Evolutionary conservation across 2,113 vertebrate genomes (phyloP).

Genomic region (Pangasianodon hypophthalmus): DNA sequence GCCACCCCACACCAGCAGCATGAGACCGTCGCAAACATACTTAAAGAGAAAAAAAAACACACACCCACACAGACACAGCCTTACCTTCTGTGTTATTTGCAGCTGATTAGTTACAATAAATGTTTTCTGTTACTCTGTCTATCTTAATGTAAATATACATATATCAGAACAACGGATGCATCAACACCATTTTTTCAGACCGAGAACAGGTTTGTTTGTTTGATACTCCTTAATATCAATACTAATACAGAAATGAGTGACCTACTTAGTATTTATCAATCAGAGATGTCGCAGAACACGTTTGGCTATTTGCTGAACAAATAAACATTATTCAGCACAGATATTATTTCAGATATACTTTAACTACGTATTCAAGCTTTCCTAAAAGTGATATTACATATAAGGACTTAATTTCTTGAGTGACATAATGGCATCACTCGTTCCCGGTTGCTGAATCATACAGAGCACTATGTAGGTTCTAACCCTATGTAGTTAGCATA

Average conservation of each 20-base stretch:
- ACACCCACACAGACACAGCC: conserved; percentile 19
- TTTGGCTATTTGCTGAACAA: background rate
- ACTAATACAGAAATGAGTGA: background rate
- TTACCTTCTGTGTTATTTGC: conserved; percentile 19
- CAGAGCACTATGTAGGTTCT: background rate
- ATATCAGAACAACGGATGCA: background rate
- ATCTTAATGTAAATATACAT: background rate
- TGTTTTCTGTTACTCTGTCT: background rate
- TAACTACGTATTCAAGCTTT: background rate
- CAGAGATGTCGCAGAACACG: background rate
- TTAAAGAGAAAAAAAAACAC: conserved; percentile 30
- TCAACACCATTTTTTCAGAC: background rate
- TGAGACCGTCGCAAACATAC: conserved; percentile 43
- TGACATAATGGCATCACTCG: background rate
- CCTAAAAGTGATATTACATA: background rate
- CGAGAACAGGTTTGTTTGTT: background rate
- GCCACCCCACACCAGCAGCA: conserved; percentile 48
- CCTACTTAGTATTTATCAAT: background rate
- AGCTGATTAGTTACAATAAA: background rate
- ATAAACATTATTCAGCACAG: background rate
- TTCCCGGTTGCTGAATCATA: background rate
- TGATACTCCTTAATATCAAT: background rate
- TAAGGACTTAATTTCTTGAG: background rate
- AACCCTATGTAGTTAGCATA: background rate
- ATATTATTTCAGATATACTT: background rate